Conservation (phyloP, 2,797 vertebrate species). For the Sebastes steindachneri region DNA sequence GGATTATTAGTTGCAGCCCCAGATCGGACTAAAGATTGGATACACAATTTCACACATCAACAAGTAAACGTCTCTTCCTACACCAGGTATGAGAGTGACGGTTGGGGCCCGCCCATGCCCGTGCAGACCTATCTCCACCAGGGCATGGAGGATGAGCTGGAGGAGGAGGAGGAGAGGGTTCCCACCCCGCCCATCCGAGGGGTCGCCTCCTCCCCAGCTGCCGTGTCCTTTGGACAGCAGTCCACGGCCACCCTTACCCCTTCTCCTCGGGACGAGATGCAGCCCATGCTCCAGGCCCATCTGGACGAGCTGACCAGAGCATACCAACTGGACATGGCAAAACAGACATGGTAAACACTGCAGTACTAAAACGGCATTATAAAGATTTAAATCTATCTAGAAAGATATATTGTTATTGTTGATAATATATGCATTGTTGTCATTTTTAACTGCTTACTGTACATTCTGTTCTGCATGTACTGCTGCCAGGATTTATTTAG, state of each 20-base stretch:
- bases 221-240: slow-evolving; percentile 97
- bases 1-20: background rate
- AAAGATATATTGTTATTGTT: background rate
- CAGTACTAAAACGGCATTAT: background rate
- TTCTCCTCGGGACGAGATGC: slow-evolving; percentile 97
- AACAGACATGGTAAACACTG: slow-evolving; percentile 91
- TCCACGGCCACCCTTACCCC: slow-evolving; percentile 98
- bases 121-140: slow-evolving; percentile 98
- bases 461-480: slow-evolving; percentile 22
- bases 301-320: slow-evolving; percentile 95
- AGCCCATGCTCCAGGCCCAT: slow-evolving; percentile 97
- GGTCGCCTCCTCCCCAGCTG: slow-evolving; percentile 96
- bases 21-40: background rate
- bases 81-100: slow-evolving; percentile 94
- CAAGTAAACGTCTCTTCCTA: background rate
- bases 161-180: slow-evolving; percentile 97
- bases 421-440: slow-evolving; percentile 19
- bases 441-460: slow-evolving; percentile 43
- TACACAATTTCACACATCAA: background rate
- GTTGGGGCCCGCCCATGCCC: slow-evolving; percentile 95
- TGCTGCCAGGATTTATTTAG: slow-evolving; percentile 46
- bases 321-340: slow-evolving; percentile 97
- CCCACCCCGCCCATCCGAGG: slow-evolving; percentile 96
- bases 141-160: slow-evolving; percentile 97
- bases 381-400: background rate